Base-by-base conservation (phyloP, 2,797 vertebrate species). In the Merluccius polli region DNA sequence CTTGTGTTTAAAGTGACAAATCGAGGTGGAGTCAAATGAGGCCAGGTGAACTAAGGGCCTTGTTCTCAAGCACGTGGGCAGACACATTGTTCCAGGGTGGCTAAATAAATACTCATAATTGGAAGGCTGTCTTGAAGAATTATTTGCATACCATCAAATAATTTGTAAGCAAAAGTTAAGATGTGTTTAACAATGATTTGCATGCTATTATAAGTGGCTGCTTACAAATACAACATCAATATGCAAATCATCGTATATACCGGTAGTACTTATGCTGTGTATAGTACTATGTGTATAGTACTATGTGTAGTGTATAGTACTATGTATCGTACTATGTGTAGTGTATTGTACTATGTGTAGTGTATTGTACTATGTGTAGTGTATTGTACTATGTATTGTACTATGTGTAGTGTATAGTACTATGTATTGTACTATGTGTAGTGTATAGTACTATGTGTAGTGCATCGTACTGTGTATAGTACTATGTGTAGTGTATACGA, bases 21-120 rank as follows among this genome's bases (percentile, higher is more conserved):
- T n/a, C 16, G 87, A 87, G 87, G 87, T 89, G 83, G 81, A 72
- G 74, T 73, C 41, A 79, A 44, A 79, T 74, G 30, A 65, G 73
- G 70, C 70, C 70, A 79, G 78, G 76, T 80, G 41, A 85, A 85
- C 82, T 70, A 73, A 75, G 68, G 18, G 71, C 36, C 36, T 35
- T 70, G 35, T 48, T 63, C 69, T 30, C 36, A 36, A 69, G 65
- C 36, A 75, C 65, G 36, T 41, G 68, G 35, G 38, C 33, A 36
- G 70, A 75, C 67, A 48, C 4, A 8, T 21, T 48, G 73, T 78
- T 27, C 29, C n/a, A 69, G n/a, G 16, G 59, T 30, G 73, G 73
- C n/a, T 30, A 75, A 70, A 24, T 8, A 59, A 15, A 18, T 52
- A 59, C 7, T 10, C 9, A 59, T 16, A 44, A n/a, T 59, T 8